Percentiles rank a stretch among this genome's conserved stretches.
These are phyloP conservation scores for Athene cunicularia DNA, from an alignment of 2,113 vertebrate genomes.

Conservation along the genomic window DNA sequence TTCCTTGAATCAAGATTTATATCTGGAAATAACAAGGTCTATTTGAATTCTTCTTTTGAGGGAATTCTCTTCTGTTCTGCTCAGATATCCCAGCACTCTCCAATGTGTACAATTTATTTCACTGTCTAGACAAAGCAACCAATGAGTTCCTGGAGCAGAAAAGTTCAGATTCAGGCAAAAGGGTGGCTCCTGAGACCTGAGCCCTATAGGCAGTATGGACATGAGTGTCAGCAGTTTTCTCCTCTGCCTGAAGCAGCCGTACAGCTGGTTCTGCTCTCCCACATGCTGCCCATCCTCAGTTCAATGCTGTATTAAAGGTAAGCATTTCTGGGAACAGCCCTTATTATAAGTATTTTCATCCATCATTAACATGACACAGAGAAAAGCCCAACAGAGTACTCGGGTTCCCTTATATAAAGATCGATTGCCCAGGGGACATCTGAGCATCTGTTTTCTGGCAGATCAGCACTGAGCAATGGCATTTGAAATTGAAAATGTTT, in stretches of 20 bases:
- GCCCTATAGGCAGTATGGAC: rapidly evolving
- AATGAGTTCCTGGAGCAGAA: background rate
- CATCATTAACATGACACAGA: background rate
- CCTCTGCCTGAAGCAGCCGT: background rate
- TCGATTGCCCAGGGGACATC: too few relatives aligned
- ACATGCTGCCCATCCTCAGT: background rate
- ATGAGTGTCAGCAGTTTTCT: background rate
- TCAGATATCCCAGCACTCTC: background rate
- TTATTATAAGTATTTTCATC: background rate
- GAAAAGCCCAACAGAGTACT: background rate
- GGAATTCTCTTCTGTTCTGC: background rate
- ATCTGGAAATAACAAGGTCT: background rate
- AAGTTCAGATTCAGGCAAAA: background rate
- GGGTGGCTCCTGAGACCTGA: background rate
- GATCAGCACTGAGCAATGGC: background rate
- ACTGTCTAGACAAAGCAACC: background rate
- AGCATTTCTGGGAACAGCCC: background rate
- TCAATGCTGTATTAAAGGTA: background rate
- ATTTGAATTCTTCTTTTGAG: background rate
- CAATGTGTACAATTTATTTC: background rate
- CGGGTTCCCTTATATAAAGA: background rate
- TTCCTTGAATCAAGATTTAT: background rate
- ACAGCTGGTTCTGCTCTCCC: background rate
- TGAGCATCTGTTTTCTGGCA: background rate
- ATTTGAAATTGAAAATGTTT: background rate